Base-by-base conservation (phyloP, 2,113 vertebrate species). In the Gadus macrocephalus region DNA sequence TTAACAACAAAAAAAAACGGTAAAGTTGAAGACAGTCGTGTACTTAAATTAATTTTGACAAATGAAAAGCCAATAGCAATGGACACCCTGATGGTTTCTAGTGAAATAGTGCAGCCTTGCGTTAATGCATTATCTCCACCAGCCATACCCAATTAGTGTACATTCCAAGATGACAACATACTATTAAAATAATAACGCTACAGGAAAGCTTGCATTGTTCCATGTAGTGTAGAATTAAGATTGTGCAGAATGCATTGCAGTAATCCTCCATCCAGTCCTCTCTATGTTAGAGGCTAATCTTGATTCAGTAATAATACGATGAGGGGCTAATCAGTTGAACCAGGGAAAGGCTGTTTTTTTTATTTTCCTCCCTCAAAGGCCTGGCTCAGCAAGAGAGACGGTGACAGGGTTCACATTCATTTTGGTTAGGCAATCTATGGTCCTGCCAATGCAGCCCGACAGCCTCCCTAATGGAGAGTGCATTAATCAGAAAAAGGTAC, bases 381-480 rank as follows among this genome's bases (percentile, higher is more conserved):
- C 67, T 64, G 66, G 85, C 69, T 83, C 80, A 53, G 80, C 62
- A 53, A 75, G 78, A 75, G 76, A 78, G 68, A 64, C 72, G 25
- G 72, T 78, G 86, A 84, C 86, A 81, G 76, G 77, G 74, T 77
- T 79, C 80, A 73, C 78, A 73, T 78, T 75, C 83, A 77, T 83
- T 90, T 85, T 86, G 89, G 91, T 83, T 71, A 75, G 75, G 78
- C 79, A 55, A 89, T 89, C 85, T 84, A 89, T 89, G 89, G 86
- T 68, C 5, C 17, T 71, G 81, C 80, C 83, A 78, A 81, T 66
- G 77, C 72, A 15, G 61, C 79, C 86, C 42, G 88, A 90, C 88
- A 89, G 82, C 62, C 62, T 81, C 68, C 35, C 79, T 91, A 88
- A 91, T 90, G 78, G 83, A 83, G 82, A 83, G 85, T 31, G 74